Evolutionary conservation across 2,888 invertebrate species (phyloP).

Genomic region (Watsonalla cultraria): DNA sequence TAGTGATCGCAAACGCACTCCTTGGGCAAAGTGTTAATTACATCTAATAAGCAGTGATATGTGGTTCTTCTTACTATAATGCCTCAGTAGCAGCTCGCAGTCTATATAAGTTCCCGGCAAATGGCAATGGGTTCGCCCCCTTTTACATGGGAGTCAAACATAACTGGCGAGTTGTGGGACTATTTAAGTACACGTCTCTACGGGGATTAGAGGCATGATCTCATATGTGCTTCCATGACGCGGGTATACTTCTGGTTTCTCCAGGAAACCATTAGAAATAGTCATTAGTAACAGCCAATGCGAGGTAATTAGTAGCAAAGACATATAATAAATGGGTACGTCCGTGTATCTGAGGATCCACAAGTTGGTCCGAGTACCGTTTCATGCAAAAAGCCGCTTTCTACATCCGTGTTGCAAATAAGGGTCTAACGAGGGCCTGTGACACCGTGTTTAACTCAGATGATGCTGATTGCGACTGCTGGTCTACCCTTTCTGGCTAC

Average conservation of each 20-base stretch:
- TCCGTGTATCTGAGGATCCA: background rate
- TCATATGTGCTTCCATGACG: too few species aligned
- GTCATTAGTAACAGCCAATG: background rate
- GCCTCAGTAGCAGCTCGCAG: too few species aligned
- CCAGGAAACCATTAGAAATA: background rate
- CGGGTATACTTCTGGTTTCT: background rate
- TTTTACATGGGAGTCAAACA: too few species aligned
- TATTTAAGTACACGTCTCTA: too few species aligned
- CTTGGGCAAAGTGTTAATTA: too few species aligned
- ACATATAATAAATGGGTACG: background rate
- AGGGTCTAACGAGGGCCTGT: background rate
- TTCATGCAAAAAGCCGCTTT: background rate
- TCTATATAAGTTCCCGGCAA: too few species aligned
- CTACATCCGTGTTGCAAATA: slow-evolving; percentile 1
- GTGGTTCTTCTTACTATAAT: too few species aligned
- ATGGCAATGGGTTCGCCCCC: too few species aligned
- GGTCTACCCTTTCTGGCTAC: background rate
- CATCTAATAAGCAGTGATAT: too few species aligned
- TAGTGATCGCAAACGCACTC: too few species aligned
- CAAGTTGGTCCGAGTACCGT: background rate
- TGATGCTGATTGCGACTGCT: background rate
- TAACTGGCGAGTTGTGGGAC: too few species aligned
- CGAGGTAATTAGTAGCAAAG: background rate
- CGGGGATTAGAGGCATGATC: too few species aligned
- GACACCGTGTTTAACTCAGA: background rate